Conservation (phyloP, 2,113 vertebrate genomes). For the Anser cygnoides region DNA sequence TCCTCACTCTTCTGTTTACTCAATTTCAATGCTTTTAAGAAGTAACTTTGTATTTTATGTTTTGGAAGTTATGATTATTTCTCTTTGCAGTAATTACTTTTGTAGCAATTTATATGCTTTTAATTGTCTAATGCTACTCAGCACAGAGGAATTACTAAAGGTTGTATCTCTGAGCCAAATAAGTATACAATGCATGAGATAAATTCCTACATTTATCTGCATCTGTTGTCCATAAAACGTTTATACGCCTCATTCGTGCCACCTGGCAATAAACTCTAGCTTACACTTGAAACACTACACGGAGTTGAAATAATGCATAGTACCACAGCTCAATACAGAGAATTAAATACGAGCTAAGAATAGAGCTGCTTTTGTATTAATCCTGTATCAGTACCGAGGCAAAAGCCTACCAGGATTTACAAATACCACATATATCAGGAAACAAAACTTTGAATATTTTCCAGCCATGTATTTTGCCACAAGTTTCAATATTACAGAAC, state of each 20-base stretch:
- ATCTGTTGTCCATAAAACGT: slow-evolving; percentile 79
- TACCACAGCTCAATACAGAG: neutral
- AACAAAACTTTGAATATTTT: neutral
- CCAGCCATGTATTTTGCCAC: neutral
- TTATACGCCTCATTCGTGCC: slow-evolving; percentile 70
- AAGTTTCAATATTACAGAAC: neutral
- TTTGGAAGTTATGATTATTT: neutral
- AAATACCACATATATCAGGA: neutral
- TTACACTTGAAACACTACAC: slow-evolving; percentile 66
- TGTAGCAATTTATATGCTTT: slow-evolving; percentile 13
- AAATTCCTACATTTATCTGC: slow-evolving; percentile 67
- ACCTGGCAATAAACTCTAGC: slow-evolving; percentile 71
- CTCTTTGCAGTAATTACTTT: neutral
- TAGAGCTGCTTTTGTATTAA: slow-evolving; percentile 18
- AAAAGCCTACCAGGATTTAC: neutral
- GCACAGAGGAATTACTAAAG: slow-evolving; percentile 25
- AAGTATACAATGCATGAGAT: slow-evolving; percentile 14
- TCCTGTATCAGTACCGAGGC: neutral
- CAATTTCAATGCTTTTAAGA: neutral
- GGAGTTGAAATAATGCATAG: slow-evolving; percentile 47
- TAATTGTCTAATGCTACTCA: slow-evolving; percentile 29
- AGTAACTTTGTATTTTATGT: neutral
- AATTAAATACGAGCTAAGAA: slow-evolving; percentile 54
- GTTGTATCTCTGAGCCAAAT: slow-evolving; percentile 37
- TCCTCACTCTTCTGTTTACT: neutral